Evolutionary conservation across 2,113 vertebrate genomes (phyloP).

Genomic region (Empidonax alnorum): DNA sequence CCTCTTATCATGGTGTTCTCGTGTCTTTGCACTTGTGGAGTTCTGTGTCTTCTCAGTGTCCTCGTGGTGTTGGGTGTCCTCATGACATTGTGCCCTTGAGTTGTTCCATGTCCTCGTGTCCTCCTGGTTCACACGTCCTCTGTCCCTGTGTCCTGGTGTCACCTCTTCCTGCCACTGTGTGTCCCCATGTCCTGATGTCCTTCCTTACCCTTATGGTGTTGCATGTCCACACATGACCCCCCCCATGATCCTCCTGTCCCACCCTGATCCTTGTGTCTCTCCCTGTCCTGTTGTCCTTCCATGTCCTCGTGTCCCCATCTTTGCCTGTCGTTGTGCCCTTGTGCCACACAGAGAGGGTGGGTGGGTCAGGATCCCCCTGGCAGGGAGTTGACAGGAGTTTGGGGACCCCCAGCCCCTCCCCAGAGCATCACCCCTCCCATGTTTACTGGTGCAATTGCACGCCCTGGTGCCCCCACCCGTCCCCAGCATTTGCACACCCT

Average conservation of each 20-base stretch:
- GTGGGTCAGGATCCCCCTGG: neutral
- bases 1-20: accelerated
- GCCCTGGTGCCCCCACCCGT: neutral
- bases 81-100: neutral
- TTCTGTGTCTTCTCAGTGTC: neutral
- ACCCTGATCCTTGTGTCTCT: neutral
- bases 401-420: neutral
- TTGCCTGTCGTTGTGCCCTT: accelerated
- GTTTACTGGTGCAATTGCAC: neutral
- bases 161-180: neutral
- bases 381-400: neutral
- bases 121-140: neutral
- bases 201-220: accelerated
- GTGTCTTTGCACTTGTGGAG: accelerated
- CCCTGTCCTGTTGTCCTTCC: neutral
- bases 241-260: neutral
- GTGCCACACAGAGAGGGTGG: no score
- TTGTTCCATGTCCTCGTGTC: neutral
- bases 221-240: accelerated
- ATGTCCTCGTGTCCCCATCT: neutral
- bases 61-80: accelerated
- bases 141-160: neutral
- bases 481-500: neutral
- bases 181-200: neutral
- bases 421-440: accelerated